phyloP scores from a whole-genome alignment of 2,888 invertebrate genomes.

The Caenorhabditis auriculariae region DNA sequence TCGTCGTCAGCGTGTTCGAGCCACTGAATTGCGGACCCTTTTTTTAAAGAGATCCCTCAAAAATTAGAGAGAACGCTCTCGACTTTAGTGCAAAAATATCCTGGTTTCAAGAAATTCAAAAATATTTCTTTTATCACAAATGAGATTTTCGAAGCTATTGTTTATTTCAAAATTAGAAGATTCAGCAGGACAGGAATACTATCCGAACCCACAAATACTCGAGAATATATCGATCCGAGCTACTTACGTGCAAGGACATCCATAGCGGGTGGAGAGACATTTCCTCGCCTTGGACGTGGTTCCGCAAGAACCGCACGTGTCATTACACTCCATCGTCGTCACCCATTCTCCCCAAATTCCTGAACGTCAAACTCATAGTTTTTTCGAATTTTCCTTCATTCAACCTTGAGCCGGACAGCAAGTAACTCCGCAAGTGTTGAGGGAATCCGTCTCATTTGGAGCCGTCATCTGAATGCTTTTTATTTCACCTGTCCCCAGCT shows the following conservation, averaged over 20 bases:
- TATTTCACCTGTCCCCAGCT: too few species aligned
- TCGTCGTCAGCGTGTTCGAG: conserved; percentile 2
- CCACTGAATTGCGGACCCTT: too few species aligned
- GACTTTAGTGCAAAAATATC: neutral
- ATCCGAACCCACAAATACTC: too few species aligned
- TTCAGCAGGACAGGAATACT: too few species aligned
- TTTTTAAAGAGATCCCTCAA: too few species aligned
- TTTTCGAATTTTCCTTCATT: too few species aligned
- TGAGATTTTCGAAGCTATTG: too few species aligned
- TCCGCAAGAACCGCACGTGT: conserved; percentile 50
- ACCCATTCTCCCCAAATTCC: too few species aligned
- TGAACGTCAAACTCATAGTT: too few species aligned
- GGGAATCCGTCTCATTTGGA: conserved; percentile 8
- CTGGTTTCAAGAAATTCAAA: neutral
- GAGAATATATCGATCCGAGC: too few species aligned
- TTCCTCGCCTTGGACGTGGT: conserved; percentile 16
- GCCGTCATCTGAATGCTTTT: neutral
- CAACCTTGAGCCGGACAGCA: conserved; percentile 22
- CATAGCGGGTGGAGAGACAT: conserved; percentile 38
- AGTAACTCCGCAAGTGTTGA: conserved; percentile 26
- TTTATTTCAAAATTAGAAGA: too few species aligned
- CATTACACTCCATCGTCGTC: conserved; percentile 23
- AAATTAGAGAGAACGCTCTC: neutral
- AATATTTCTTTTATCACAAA: too few species aligned
- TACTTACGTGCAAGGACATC: conserved; percentile 45